A percentile compares a stretch with the other conserved stretches of the same genome.
These are phyloP conservation scores for Platypus cylindrus DNA, from an alignment of 2,888 invertebrate species.

Conservation along the genomic window DNA sequence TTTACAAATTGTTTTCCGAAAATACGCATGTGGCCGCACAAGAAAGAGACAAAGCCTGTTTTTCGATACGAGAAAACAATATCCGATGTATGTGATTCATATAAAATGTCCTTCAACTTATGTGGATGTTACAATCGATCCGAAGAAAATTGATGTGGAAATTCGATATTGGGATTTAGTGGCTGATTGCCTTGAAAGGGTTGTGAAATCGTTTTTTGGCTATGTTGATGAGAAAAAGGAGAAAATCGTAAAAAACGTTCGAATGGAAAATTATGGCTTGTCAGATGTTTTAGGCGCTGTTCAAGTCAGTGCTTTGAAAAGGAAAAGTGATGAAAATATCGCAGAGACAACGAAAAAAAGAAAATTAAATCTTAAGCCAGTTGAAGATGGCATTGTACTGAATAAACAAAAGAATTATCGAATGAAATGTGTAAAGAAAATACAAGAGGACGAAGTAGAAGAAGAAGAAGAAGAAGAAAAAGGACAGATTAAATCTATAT, in stretches of 20 bases:
- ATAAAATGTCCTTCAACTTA: constrained; percentile 39
- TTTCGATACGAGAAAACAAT: constrained; percentile 15
- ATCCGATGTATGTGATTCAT: constrained; percentile 41
- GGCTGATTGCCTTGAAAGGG: constrained; percentile 32
- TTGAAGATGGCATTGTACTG: background rate
- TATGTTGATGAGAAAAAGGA: constrained; percentile 16
- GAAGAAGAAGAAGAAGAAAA: background rate
- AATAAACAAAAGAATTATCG: background rate
- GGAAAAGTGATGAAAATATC: constrained; percentile 23
- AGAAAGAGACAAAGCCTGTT: constrained; percentile 2
- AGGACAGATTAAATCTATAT: constrained; percentile 7
- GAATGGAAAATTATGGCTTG: constrained; percentile 26
- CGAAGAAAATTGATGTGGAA: constrained; percentile 39
- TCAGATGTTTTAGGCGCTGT: constrained; percentile 32
- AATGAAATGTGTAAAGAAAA: background rate
- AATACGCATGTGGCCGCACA: background rate
- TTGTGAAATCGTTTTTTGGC: constrained; percentile 25
- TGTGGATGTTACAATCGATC: constrained; percentile 40
- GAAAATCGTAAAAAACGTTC: constrained; percentile 25
- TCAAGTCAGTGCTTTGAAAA: constrained; percentile 34
- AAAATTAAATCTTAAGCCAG: background rate
- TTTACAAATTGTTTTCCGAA: constrained; percentile 31
- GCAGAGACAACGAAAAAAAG: background rate
- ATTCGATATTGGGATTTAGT: constrained; percentile 41
- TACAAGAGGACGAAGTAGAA: constrained; percentile 5